Conservation (phyloP, 2,113 vertebrate genomes). For the Pseudorhombus dupliciocellatus region DNA sequence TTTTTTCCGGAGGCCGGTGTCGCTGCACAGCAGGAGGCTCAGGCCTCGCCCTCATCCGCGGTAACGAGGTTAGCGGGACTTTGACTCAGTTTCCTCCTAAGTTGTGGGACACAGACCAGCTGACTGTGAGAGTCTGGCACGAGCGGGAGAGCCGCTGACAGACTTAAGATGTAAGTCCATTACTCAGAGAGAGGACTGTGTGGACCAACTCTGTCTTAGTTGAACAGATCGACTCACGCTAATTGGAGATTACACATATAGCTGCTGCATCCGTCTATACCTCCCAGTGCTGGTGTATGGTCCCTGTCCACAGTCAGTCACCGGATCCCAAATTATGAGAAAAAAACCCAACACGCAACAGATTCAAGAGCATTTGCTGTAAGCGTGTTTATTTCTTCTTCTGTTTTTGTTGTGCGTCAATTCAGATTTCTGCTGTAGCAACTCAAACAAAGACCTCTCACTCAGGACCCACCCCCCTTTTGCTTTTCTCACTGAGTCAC, state of each 20-base stretch:
- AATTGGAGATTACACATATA: constrained; percentile 35
- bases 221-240: constrained; percentile 20
- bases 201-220: constrained; percentile 6
- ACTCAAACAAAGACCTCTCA: constrained; percentile 5
- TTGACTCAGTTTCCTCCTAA: neutral
- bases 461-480: neutral
- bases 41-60: neutral
- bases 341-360: too few relatives aligned
- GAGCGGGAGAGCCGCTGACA: neutral
- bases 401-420: constrained; percentile 37
- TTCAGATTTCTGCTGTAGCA: constrained; percentile 3
- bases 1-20: too few relatives aligned
- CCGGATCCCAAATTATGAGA: too few relatives aligned
- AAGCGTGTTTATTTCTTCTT: too few relatives aligned
- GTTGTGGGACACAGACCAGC: constrained; percentile 33
- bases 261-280: neutral
- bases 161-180: constrained; percentile 35
- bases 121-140: constrained; percentile 8
- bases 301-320: neutral
- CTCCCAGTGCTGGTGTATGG: neutral
- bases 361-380: too few relatives aligned
- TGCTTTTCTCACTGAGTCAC: neutral
- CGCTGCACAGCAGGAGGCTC: neutral
- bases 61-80: constrained; percentile 29
- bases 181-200: constrained; percentile 21